A percentile compares a stretch with the other conserved stretches of the same genome.
These are phyloP conservation scores for Strigamia crassipes DNA, from an alignment of 2,888 invertebrate genomes.

Conservation along the genomic window DNA sequence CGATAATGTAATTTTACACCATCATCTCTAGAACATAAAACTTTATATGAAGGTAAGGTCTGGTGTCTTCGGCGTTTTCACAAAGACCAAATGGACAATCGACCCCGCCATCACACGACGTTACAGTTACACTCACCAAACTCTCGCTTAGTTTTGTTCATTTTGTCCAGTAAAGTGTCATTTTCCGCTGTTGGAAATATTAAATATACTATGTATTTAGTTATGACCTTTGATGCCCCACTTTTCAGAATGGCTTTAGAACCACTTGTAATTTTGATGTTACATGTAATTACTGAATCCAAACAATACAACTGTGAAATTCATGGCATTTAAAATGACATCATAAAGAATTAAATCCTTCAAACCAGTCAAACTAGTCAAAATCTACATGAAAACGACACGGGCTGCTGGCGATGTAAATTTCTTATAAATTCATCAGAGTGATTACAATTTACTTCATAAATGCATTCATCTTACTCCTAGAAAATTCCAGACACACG, in stretches of 20 bases:
- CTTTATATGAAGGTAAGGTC: no score
- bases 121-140: no score
- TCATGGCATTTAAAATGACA: not conserved
- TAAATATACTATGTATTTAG: slow-evolving; percentile 1
- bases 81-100: not conserved
- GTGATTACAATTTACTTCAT: no score
- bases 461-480: no score
- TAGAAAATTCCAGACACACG: no score
- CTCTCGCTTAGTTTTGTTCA: no score
- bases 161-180: not conserved
- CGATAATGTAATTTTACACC: no score
- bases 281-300: not conserved
- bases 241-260: not conserved
- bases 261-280: slow-evolving; percentile 2
- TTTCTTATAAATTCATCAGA: no score
- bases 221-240: slow-evolving; percentile 10
- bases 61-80: not conserved
- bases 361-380: not conserved
- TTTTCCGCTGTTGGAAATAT: not conserved
- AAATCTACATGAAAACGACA: not conserved
- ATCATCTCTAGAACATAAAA: no score
- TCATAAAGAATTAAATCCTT: slow-evolving; percentile 2
- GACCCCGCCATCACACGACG: not conserved
- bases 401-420: not conserved
- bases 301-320: not conserved